Conservation (phyloP, 2,113 vertebrate genomes). For the Plecturocebus donacophilus region DNA sequence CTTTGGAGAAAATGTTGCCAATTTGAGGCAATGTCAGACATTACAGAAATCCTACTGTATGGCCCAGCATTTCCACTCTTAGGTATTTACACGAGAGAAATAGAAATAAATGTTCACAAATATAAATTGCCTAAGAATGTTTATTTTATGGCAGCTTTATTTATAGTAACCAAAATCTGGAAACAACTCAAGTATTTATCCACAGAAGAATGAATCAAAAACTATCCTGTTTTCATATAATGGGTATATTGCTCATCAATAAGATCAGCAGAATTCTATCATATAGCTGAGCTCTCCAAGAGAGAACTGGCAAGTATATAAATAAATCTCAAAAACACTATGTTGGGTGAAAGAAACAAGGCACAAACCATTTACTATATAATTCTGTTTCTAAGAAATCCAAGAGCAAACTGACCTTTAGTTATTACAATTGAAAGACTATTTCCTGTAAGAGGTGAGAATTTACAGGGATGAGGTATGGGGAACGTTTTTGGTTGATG, state of each 20-base stretch:
- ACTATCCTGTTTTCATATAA: neutral
- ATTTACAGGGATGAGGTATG: neutral
- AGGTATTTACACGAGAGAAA: neutral
- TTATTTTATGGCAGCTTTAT: neutral
- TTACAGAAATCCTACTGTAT: neutral
- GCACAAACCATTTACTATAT: neutral
- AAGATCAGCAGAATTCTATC: neutral
- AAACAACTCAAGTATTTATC: neutral
- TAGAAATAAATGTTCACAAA: neutral
- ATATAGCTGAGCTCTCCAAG: neutral
- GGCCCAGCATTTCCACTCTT: neutral
- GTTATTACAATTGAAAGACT: neutral
- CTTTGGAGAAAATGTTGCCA: neutral
- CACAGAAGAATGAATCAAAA: neutral
- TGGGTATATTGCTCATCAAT: neutral
- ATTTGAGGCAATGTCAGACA: neutral
- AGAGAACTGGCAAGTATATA: neutral
- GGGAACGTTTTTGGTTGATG: neutral
- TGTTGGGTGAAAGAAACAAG: neutral
- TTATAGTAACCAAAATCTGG: neutral
- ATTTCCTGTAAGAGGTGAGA: fast-evolving
- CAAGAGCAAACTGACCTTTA: neutral
- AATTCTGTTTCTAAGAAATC: neutral
- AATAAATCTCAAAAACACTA: neutral
- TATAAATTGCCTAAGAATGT: neutral